These are phyloP conservation scores for Meteorus colon DNA, from an alignment of 2,888 invertebrate genomes.

Conservation along the genomic window DNA sequence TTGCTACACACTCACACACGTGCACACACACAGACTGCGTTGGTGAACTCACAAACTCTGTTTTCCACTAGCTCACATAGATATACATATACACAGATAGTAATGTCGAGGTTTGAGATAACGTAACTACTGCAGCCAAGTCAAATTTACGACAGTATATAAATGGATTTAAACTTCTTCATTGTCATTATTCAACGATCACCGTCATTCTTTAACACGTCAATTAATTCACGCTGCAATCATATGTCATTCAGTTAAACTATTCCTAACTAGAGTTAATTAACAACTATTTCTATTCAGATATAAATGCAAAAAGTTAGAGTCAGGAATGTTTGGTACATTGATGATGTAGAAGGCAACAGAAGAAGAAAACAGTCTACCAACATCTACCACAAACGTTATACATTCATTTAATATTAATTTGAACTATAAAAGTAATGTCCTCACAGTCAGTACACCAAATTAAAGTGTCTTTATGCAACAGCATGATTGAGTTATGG, in stretches of 20 bases:
- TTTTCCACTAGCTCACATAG: constrained; percentile 24
- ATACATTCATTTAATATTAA: too few relatives aligned
- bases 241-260: not conserved
- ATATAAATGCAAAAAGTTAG: too few relatives aligned
- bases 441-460: not conserved
- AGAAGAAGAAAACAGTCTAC: too few relatives aligned
- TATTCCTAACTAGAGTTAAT: constrained; percentile 2
- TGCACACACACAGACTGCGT: constrained; percentile 29
- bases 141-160: constrained; percentile 3
- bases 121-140: constrained; percentile 14
- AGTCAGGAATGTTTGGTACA: too few relatives aligned
- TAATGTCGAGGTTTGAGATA: constrained; percentile 1
- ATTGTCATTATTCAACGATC: constrained; percentile 38
- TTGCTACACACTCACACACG: constrained; percentile 45
- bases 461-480: not conserved
- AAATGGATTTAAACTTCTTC: constrained; percentile 18
- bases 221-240: not conserved
- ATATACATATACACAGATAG: not conserved
- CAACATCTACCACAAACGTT: too few relatives aligned
- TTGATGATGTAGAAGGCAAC: too few relatives aligned
- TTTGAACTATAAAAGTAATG: too few relatives aligned
- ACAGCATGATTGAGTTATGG: constrained; percentile 53
- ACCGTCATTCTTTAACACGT: constrained; percentile 11
- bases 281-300: not conserved
- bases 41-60: constrained; percentile 38